phyloP scores from a whole-genome alignment of 2,888 invertebrate genomes.

The Matsumyia berberina region DNA sequence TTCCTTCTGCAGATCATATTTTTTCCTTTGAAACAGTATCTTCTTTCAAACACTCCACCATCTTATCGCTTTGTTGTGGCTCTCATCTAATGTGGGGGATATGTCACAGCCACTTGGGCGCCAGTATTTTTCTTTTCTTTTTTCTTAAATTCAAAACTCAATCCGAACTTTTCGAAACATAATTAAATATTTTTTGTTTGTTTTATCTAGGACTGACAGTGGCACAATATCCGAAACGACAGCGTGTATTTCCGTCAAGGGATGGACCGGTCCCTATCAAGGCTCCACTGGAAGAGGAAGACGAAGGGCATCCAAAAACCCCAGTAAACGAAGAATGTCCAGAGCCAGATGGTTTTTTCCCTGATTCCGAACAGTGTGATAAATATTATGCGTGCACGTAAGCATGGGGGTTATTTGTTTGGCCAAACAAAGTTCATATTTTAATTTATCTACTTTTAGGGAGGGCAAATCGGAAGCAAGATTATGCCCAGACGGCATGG shows the following conservation, averaged over 20 bases:
- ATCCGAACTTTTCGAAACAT: constrained; percentile 49
- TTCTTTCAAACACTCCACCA: background rate
- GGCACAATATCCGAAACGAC: constrained; percentile 80
- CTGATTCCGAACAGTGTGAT: constrained; percentile 94
- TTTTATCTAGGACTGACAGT: constrained; percentile 79
- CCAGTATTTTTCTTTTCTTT: constrained; percentile 33
- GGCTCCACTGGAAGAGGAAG: constrained; percentile 81
- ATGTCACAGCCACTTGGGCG: constrained; percentile 53
- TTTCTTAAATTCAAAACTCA: background rate
- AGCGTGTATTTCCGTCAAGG: constrained; percentile 80
- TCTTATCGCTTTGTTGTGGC: constrained; percentile 8
- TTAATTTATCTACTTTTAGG: constrained; percentile 82
- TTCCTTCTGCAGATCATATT: constrained; percentile 14
- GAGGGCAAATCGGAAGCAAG: constrained; percentile 90
- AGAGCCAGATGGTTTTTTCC: constrained; percentile 92
- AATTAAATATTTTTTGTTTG: constrained; percentile 59
- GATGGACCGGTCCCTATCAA: constrained; percentile 80
- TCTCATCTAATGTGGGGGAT: constrained; percentile 35
- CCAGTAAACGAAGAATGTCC: constrained; percentile 89
- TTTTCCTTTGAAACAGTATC: constrained; percentile 33
- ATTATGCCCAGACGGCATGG: constrained; percentile 94
- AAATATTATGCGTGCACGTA: constrained; percentile 93
- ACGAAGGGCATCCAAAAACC: constrained; percentile 82
- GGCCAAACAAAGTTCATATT: constrained; percentile 35
- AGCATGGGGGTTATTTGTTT: constrained; percentile 77